Evolutionary conservation across 1,140 invertebrate species (phyloP), one percentile per base, ranked within the genome.

Genomic region (Pseudomyrmex flavicornis): DNA sequence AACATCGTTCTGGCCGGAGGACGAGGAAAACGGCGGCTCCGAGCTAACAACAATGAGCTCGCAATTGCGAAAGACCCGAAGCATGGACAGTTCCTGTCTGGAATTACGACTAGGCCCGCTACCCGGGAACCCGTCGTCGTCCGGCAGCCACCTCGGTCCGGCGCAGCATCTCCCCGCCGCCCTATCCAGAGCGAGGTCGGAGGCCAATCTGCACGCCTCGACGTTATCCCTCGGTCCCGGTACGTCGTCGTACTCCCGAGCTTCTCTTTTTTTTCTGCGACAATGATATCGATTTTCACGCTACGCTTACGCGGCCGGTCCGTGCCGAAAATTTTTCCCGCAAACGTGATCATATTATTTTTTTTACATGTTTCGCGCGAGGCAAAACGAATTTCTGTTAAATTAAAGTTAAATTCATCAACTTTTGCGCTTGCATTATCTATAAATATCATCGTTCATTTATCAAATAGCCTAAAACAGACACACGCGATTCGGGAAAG

Each of bases 21-120:
- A 97, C 86, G 97, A 97, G 77, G 95, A 87, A 89, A 95, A 92
- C 85, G 94, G 92, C 44, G 94, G 92, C 66, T 95, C 92, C 77
- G 95, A 93, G 93, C 94, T 92, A 93, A 96, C 90, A 94, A 96
- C 90, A 94, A 96, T 89, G 96, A 96, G 86, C 61, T 97, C 97
- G 0, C 97, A 97, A 88, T 92, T 98, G 83, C 95, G 97, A 82
- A 98, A 98, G 93, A 97, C 97, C 46, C 96, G 97, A 89, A 98
- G 97, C 74, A 97, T 98, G 94, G 98, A 98, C 90, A 97, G 97
- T 9, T 97, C 97, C 13, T 98, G 97, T 89, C 94, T 98, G 50
- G 97, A 98, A 88, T 96, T 98, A 85, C 95, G 97, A 63, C 87
- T 94, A n/a, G 93, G 93, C 48, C 92, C 93, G 22, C 89, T 91